Conservation (phyloP, 35 echinoderm and acorn worm species). For the Eucidaris tribuloides region DNA sequence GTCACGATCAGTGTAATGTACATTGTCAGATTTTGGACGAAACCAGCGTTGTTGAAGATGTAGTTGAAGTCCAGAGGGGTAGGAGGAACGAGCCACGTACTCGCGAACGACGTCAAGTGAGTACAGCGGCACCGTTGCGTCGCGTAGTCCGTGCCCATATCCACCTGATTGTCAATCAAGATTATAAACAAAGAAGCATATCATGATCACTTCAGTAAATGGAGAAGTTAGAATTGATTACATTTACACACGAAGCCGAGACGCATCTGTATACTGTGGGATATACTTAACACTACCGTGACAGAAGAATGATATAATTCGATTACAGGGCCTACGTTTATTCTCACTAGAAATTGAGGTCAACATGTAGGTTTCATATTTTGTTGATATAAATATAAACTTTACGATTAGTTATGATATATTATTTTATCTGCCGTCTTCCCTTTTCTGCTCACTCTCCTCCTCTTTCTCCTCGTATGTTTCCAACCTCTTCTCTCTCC, state of each 20-base stretch:
- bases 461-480: no score
- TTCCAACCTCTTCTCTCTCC: no score
- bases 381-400: not conserved
- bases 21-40: slow-evolving; percentile 72
- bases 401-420: not conserved
- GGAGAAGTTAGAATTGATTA: not conserved
- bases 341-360: no score
- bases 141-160: not conserved
- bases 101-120: slow-evolving; percentile 89
- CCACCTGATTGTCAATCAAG: slow-evolving; percentile 36
- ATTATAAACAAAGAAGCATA: not conserved
- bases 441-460: no score
- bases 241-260: not conserved
- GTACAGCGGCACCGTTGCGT: slow-evolving; percentile 60
- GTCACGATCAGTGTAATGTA: slow-evolving; percentile 56
- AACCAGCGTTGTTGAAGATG: slow-evolving; percentile 61
- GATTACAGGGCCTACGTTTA: no score
- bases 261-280: not conserved
- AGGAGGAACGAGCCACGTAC: slow-evolving; percentile 88
- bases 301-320: not conserved
- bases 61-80: slow-evolving; percentile 83
- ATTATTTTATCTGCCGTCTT: no score
- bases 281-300: not conserved
- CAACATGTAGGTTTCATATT: no score
- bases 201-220: not conserved